Evolutionary conservation across 2,888 invertebrate species (phyloP), one percentile per base, ranked within the genome.

Genomic region (Girardia tigrina): DNA sequence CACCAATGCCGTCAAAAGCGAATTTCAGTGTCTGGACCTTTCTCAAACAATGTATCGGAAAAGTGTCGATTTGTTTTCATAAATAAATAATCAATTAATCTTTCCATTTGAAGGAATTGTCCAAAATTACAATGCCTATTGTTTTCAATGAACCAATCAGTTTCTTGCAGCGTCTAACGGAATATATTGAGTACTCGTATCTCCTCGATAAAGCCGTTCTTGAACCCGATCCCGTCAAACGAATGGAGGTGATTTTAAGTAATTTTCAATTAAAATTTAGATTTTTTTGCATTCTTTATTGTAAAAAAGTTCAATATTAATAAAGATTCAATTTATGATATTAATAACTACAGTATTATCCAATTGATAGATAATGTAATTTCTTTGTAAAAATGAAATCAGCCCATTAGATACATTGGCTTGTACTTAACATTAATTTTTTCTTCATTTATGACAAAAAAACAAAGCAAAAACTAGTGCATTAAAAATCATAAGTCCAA

Each of bases 101-200:
- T 70, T 70, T 16, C 8, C 16, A 36, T 36, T 36, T 12, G 16
- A 8, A 84, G 86, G 94, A 94, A 85, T 87, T 94, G 79, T 92
- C 92, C 83, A 93, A 93, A 87, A 92, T 94, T 85, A 91, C 93
- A 42, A 93, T 94, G 92, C 94, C 94, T 78, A 92, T 94, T 79
- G 90, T 91, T 79, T 92, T 94, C 87, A 95, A 94, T 86, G 94
- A 95, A 85, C 94, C 94, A 12, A 87, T 95, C 78, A 92, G 91
- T 80, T 94, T 94, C 86, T 89, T 95, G 56, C 94, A 95, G 87
- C 87, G 94, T 77, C 89, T 94, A 86, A 89, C 92, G 56, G 94
- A 95, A 86, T 92, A 92, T 82, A 89, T 94, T 88, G 94, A 94
- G 84, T 94, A 94, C 81, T 89, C 91, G 6, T 86, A 88, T 79